Conservation (phyloP, 2,113 vertebrate genomes). For the Esox niger region DNA sequence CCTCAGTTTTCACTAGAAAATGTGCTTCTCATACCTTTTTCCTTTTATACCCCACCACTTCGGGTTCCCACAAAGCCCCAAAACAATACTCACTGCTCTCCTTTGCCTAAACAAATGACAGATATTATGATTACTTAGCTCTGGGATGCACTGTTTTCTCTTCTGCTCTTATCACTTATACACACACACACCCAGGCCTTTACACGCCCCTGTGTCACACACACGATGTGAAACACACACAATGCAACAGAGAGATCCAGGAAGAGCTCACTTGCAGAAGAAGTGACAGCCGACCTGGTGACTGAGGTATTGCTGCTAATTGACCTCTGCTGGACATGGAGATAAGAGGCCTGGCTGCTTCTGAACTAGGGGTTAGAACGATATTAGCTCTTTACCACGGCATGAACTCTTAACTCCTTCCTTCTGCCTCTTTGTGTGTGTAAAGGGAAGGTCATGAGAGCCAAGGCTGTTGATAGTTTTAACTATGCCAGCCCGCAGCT, state of each 20-base stretch:
- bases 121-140: slow-evolving; percentile 27
- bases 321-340: not conserved
- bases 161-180: not conserved
- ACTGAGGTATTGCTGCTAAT: not conserved
- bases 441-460: not conserved
- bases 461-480: slow-evolving; percentile 16
- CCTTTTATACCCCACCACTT: not conserved
- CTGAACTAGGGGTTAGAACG: not conserved
- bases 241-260: not conserved
- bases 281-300: slow-evolving; percentile 1
- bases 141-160: slow-evolving; percentile 12
- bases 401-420: not conserved
- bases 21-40: not conserved
- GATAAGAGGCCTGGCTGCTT: not conserved
- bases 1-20: no score
- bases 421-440: not conserved
- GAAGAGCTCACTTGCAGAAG: not conserved
- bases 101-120: slow-evolving; percentile 27
- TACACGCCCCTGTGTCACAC: not conserved
- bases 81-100: slow-evolving; percentile 1
- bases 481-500: no score
- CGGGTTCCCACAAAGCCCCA: no score
- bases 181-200: not conserved
- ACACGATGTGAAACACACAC: not conserved
- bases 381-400: not conserved